Evolutionary conservation across 2,888 invertebrate species (phyloP).

Genomic region (Drosophila borborema): DNA sequence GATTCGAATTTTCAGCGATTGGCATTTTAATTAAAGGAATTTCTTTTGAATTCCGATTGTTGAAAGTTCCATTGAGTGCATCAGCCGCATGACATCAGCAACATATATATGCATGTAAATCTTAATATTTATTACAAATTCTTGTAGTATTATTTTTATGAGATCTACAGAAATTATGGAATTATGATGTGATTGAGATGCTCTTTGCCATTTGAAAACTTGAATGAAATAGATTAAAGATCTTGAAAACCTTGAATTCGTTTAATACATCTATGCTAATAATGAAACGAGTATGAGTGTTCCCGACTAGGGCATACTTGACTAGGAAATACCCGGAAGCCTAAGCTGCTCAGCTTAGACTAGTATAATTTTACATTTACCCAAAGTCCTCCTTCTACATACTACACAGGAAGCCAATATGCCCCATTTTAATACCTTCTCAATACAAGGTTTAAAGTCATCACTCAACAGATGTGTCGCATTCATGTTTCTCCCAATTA

Average conservation of each 20-base stretch:
- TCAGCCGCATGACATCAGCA: slow-evolving; percentile 12
- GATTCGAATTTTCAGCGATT: slow-evolving; percentile 7
- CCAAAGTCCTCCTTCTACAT: not conserved
- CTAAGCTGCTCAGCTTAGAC: too few species aligned
- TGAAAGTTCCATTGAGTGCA: slow-evolving; percentile 24
- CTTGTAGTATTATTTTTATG: too few species aligned
- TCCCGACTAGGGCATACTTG: too few species aligned
- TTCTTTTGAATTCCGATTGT: slow-evolving; percentile 19
- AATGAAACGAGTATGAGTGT: not conserved
- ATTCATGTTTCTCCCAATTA: not conserved
- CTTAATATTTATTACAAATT: too few species aligned
- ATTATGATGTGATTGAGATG: too few species aligned
- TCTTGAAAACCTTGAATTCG: not conserved
- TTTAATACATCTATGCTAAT: not conserved
- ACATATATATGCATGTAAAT: too few species aligned
- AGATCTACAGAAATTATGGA: too few species aligned
- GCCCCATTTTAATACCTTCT: too few species aligned
- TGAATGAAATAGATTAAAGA: too few species aligned
- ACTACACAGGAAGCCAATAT: not conserved
- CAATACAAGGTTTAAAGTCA: too few species aligned
- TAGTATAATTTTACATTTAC: too few species aligned
- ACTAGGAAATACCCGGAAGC: slow-evolving; percentile 1
- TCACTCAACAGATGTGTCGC: not conserved
- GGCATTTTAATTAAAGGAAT: slow-evolving; percentile 53
- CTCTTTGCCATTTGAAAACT: not conserved